These are phyloP conservation scores for Cylindroiulus punctatus DNA, from an alignment of 2,888 invertebrate genomes.

Conservation along the genomic window DNA sequence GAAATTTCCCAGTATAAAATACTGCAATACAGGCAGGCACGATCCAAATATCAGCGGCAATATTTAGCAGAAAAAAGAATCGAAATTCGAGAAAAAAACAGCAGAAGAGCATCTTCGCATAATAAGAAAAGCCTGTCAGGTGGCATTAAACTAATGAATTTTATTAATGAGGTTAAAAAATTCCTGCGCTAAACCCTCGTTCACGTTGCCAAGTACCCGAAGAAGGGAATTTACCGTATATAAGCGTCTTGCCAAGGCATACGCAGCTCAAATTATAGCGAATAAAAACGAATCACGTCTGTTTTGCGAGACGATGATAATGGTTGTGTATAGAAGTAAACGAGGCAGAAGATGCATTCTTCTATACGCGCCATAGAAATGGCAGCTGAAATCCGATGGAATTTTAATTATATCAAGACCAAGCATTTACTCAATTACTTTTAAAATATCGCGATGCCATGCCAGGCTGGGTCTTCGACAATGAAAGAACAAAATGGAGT, in stretches of 20 bases:
- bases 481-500: not conserved
- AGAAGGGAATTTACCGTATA: not conserved
- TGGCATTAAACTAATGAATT: slow-evolving; percentile 34
- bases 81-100: not conserved
- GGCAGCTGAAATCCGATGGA: slow-evolving; percentile 35
- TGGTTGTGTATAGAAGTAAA: not conserved
- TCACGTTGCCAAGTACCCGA: not conserved
- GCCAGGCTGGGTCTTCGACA: not conserved
- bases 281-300: slow-evolving; percentile 28
- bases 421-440: slow-evolving; percentile 31
- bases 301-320: not conserved
- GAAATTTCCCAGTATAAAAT: not conserved
- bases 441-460: slow-evolving; percentile 1
- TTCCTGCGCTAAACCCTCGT: not conserved
- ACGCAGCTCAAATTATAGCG: not conserved
- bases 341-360: not conserved
- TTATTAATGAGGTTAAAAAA: slow-evolving; percentile 47
- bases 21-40: not conserved
- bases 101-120: not conserved
- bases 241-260: not conserved
- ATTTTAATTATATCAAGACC: slow-evolving; percentile 40
- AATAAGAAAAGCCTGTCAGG: slow-evolving; percentile 25
- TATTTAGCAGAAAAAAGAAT: not conserved
- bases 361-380: not conserved
- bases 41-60: not conserved